phyloP scores from a whole-genome alignment of 1,140 invertebrate genomes.

The Drosophila cardini region DNA sequence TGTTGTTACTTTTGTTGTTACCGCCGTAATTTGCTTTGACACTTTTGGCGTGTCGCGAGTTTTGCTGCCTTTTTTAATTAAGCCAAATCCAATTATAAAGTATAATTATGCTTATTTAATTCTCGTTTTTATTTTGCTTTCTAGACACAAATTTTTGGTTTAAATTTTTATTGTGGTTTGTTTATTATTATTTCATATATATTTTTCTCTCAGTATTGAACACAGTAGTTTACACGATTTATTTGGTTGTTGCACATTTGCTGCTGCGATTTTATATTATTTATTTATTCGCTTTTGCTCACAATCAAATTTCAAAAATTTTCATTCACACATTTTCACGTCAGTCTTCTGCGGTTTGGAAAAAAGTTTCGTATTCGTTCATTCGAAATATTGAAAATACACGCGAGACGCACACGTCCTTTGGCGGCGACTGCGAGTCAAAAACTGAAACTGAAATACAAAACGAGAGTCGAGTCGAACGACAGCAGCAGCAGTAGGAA shows the following conservation, averaged over 20 bases:
- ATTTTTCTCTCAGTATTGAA: too few species aligned
- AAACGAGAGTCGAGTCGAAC: slow-evolving; percentile 37
- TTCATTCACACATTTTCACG: slow-evolving; percentile 23
- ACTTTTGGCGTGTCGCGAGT: slow-evolving; percentile 8
- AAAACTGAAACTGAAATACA: slow-evolving; percentile 70
- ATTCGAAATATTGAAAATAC: slow-evolving; percentile 38
- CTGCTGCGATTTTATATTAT: slow-evolving; percentile 12
- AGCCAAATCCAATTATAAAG: slow-evolving; percentile 39
- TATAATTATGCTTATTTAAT: slow-evolving; percentile 32
- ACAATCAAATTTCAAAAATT: slow-evolving; percentile 20
- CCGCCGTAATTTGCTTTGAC: slow-evolving; percentile 15
- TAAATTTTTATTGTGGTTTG: slow-evolving; percentile 8
- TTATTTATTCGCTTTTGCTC: slow-evolving; percentile 9
- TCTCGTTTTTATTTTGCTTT: slow-evolving; percentile 11
- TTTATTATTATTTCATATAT: background rate
- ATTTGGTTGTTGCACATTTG: slow-evolving; percentile 27
- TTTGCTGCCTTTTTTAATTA: slow-evolving; percentile 30
- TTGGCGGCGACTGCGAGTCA: slow-evolving; percentile 64
- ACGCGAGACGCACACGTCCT: slow-evolving; percentile 71
- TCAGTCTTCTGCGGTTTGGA: slow-evolving; percentile 45
- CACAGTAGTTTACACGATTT: slow-evolving; percentile 23
- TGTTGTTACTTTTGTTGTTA: slow-evolving; percentile 4
- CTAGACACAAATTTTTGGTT: slow-evolving; percentile 24
- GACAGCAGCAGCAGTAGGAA: slow-evolving; percentile 23
- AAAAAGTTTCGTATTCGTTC: slow-evolving; percentile 71